These are phyloP conservation scores for Calyptommatus sinebrachiatus DNA, from an alignment of 2,113 vertebrate species.

Conservation along the genomic window DNA sequence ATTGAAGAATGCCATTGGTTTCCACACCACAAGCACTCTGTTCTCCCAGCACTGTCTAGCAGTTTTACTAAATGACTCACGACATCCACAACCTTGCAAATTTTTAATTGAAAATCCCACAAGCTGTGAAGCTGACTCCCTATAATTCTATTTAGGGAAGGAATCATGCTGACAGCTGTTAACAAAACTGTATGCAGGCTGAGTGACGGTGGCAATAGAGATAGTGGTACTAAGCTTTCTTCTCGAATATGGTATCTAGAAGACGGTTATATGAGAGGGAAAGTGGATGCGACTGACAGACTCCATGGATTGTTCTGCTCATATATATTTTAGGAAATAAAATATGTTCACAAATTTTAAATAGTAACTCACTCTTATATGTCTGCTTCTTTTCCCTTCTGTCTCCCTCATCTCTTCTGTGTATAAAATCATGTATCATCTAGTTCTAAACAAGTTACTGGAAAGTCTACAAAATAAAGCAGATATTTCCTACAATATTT, in stretches of 20 bases:
- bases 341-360: slow-evolving; percentile 12
- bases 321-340: slow-evolving; percentile 25
- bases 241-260: background rate
- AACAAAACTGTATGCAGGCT: background rate
- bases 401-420: background rate
- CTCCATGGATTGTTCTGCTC: slow-evolving; percentile 4
- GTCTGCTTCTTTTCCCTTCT: slow-evolving; percentile 20
- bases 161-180: background rate
- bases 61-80: no score
- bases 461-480: slow-evolving; percentile 8
- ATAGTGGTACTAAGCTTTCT: background rate
- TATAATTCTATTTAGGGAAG: background rate
- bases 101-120: background rate
- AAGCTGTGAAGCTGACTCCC: background rate
- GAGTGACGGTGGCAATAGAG: background rate
- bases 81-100: background rate
- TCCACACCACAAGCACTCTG: no score
- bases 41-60: no score
- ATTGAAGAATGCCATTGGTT: no score
- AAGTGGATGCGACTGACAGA: background rate
- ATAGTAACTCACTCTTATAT: background rate
- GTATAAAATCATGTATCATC: background rate
- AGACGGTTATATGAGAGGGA: background rate
- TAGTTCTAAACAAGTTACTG: slow-evolving; percentile 14
- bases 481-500: background rate